Evolutionary conservation across 2,797 vertebrate genomes (phyloP).

Genomic region (Sebastiscus tertius): DNA sequence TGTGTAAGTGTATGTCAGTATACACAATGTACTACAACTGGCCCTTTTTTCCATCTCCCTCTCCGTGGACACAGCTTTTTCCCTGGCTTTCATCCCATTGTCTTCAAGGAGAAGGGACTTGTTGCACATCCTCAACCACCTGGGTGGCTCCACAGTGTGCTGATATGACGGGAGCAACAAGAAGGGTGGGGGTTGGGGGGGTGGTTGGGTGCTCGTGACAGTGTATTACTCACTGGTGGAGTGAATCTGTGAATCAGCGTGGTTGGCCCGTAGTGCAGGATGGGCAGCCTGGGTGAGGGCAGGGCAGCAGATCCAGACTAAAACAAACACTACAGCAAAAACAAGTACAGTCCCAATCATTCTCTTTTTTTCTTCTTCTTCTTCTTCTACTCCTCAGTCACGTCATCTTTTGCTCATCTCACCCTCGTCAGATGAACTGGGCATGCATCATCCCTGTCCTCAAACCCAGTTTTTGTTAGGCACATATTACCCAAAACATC

Average conservation of each 20-base stretch:
- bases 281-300: constrained; percentile 38
- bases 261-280: constrained; percentile 55
- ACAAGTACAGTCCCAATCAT: constrained; percentile 35
- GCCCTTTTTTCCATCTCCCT: constrained; percentile 18
- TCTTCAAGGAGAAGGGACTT: constrained; percentile 56
- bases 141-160: constrained; percentile 34
- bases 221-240: constrained; percentile 58
- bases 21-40: constrained; percentile 45
- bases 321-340: constrained; percentile 48
- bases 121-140: constrained; percentile 49
- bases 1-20: constrained; percentile 14
- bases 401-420: constrained; percentile 25
- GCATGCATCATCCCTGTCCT: constrained; percentile 47
- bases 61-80: constrained; percentile 57
- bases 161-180: constrained; percentile 33
- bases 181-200: not conserved
- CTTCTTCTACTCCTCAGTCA: not conserved
- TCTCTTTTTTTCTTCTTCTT: constrained; percentile 21
- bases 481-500: constrained; percentile 86
- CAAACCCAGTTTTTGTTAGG: constrained; percentile 83
- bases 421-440: constrained; percentile 34
- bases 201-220: not conserved
- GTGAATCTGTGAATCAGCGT: constrained; percentile 44
- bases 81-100: constrained; percentile 72
- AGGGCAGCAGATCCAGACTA: constrained; percentile 51